A percentile compares a stretch with the other conserved stretches of the same genome.
These are phyloP conservation scores for Pristis pectinata DNA, from an alignment of 2,797 vertebrate species.

Conservation along the genomic window DNA sequence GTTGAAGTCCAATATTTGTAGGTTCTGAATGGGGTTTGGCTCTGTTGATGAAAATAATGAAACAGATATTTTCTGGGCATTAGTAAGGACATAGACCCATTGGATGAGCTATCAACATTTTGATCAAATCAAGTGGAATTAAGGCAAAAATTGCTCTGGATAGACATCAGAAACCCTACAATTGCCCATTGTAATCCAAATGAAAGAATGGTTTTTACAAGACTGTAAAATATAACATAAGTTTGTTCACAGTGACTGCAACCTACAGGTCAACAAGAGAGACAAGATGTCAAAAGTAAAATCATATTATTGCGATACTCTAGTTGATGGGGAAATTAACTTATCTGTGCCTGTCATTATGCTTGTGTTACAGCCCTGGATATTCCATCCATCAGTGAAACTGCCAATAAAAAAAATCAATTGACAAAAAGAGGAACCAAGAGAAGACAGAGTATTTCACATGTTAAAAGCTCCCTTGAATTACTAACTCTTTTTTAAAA, in stretches of 20 bases:
- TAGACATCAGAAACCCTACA: background rate
- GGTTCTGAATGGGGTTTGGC: background rate
- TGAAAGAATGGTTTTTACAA: background rate
- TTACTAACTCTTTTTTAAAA: background rate
- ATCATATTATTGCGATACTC: background rate
- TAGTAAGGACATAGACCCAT: background rate
- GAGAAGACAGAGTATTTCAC: background rate
- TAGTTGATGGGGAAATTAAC: background rate
- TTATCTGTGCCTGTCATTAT: background rate
- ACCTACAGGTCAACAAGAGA: background rate
- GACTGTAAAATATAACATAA: background rate
- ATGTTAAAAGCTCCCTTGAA: background rate
- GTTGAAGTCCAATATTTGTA: background rate
- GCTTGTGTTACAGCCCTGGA: background rate
- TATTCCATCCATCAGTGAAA: background rate
- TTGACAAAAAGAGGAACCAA: background rate
- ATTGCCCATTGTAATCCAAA: background rate
- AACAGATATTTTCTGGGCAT: background rate
- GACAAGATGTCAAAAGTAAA: background rate
- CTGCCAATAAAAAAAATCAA: background rate
- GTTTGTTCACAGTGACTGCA: background rate
- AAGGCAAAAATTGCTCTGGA: background rate
- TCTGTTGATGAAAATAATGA: background rate
- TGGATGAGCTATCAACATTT: background rate
- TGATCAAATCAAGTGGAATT: background rate